phyloP scores from a whole-genome alignment of 2,113 vertebrate genomes.

The Nothobranchius furzeri region DNA sequence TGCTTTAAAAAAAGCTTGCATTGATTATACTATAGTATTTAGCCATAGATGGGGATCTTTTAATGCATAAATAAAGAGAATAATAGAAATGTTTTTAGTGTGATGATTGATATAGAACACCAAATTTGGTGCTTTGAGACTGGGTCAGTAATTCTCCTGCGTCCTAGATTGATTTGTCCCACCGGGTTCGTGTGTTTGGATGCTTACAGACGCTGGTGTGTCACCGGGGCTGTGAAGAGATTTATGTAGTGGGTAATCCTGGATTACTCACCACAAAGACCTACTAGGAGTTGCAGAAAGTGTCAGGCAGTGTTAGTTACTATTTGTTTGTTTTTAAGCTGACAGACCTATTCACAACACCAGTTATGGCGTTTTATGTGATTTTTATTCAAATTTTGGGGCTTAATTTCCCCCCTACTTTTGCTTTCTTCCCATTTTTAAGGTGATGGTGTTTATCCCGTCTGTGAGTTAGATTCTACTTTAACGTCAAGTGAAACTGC shows the following conservation, averaged over 20 bases:
- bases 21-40: too few species aligned
- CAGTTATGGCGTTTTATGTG: slow-evolving; percentile 13
- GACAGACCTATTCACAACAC: slow-evolving; percentile 1
- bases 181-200: neutral
- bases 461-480: neutral
- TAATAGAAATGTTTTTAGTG: too few species aligned
- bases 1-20: too few species aligned
- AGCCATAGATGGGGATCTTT: too few species aligned
- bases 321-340: neutral
- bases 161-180: too few species aligned
- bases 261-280: slow-evolving; percentile 47
- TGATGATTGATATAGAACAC: too few species aligned
- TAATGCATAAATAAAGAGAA: too few species aligned
- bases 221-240: neutral
- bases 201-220: neutral
- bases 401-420: slow-evolving; percentile 5
- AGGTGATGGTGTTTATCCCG: slow-evolving; percentile 32
- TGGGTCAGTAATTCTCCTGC: neutral
- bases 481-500: neutral
- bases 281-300: neutral
- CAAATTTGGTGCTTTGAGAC: neutral
- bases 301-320: neutral
- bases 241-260: slow-evolving; percentile 48
- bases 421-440: slow-evolving; percentile 26
- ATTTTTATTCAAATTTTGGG: slow-evolving; percentile 18